phyloP scores from a whole-genome alignment of 1,140 invertebrate genomes.

The Nephotettix cincticeps region DNA sequence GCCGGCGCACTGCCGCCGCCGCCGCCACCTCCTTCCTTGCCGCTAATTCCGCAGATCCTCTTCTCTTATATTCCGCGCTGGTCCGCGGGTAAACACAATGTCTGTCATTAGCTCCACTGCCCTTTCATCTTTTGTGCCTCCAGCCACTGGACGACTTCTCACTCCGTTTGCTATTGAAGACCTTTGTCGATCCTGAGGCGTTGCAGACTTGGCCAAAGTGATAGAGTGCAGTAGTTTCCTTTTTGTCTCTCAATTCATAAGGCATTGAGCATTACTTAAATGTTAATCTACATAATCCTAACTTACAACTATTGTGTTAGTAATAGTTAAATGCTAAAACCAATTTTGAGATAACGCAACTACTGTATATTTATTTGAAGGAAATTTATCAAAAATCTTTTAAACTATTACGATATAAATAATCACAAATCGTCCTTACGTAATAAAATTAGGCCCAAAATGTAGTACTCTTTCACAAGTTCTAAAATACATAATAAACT shows the following conservation, averaged over 20 bases:
- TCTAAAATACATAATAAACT: too few species aligned
- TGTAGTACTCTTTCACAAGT: too few species aligned
- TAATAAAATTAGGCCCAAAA: too few species aligned
- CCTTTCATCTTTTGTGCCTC: not conserved
- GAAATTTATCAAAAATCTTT: too few species aligned
- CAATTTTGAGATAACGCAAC: too few species aligned
- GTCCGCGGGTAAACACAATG: not conserved
- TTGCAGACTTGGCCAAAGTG: not conserved
- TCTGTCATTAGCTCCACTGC: not conserved
- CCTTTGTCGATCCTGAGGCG: not conserved
- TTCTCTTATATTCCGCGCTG: slow-evolving; percentile 4
- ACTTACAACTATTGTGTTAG: too few species aligned
- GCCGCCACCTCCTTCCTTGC: not conserved
- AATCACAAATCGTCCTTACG: too few species aligned
- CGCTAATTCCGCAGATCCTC: slow-evolving; percentile 15
- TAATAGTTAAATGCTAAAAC: too few species aligned
- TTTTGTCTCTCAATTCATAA: not conserved
- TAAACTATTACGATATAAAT: too few species aligned
- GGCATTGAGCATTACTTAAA: too few species aligned
- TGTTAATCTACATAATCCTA: too few species aligned
- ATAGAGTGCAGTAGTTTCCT: not conserved
- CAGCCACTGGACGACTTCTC: not conserved
- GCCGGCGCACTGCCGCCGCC: not conserved
- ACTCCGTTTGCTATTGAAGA: not conserved
- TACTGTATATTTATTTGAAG: too few species aligned